Percentiles rank a stretch among this genome's conserved stretches.
phyloP scores from a whole-genome alignment of 1,140 invertebrate species.

The Meloidogyne exigua region DNA sequence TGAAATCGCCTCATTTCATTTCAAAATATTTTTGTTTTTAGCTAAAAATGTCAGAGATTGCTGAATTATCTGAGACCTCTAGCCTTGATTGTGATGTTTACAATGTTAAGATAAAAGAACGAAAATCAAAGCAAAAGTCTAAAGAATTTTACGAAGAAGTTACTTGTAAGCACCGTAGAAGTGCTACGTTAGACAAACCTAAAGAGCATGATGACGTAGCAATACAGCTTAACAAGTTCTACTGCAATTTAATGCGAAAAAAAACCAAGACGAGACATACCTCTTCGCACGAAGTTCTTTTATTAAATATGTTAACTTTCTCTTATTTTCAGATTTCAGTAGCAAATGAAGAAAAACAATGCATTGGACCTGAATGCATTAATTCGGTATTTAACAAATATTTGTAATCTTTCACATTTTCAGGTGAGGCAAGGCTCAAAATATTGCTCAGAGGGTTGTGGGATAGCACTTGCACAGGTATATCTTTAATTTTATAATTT shows the following conservation, averaged over 20 bases:
- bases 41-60: conserved; percentile 14
- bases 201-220: background rate
- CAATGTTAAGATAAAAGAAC: background rate
- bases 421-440: conserved; percentile 74
- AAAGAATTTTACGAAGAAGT: background rate
- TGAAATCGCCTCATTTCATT: too few species aligned
- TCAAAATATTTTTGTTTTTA: background rate
- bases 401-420: background rate
- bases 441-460: conserved; percentile 91
- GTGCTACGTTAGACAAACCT: background rate
- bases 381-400: conserved; percentile 70
- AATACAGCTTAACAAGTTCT: background rate
- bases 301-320: background rate
- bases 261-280: background rate
- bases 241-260: conserved; percentile 8
- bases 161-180: background rate
- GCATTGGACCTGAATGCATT: conserved; percentile 83
- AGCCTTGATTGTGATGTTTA: background rate
- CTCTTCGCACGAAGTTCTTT: background rate
- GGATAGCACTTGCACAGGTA: conserved; percentile 78
- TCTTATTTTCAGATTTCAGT: background rate
- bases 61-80: conserved; percentile 3
- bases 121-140: background rate
- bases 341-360: conserved; percentile 70
- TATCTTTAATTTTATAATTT: conserved; percentile 11